A percentile compares a stretch with the other conserved stretches of the same genome.
Evolutionary conservation across 2,888 invertebrate genomes (phyloP).

Genomic region (Hypomecis atomaria): DNA sequence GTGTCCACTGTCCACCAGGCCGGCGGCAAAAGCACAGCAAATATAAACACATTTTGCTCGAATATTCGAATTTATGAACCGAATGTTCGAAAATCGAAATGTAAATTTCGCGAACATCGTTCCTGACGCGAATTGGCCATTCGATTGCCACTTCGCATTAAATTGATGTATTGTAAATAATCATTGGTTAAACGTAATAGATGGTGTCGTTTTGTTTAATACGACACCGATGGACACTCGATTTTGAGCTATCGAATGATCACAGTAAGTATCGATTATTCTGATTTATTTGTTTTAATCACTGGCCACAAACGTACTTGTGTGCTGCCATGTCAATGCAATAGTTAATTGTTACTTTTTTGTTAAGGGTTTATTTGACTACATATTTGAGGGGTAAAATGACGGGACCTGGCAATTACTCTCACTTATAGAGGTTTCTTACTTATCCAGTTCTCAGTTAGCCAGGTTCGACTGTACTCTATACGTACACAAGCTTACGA

Average conservation of each 20-base stretch:
- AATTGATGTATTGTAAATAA: slow-evolving; percentile 50
- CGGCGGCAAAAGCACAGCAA: slow-evolving; percentile 15
- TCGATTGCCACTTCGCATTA: slow-evolving; percentile 47
- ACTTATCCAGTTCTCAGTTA: too few species aligned
- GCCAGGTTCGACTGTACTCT: too few species aligned
- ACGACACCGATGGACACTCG: background rate
- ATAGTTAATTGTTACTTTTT: too few species aligned
- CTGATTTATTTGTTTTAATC: too few species aligned
- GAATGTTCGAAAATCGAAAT: slow-evolving; percentile 6
- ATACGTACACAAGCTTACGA: too few species aligned
- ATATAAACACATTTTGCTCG: background rate
- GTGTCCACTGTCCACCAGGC: slow-evolving; percentile 2
- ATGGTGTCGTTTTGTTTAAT: slow-evolving; percentile 31
- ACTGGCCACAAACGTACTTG: too few species aligned
- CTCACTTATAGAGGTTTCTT: too few species aligned
- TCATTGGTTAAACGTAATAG: slow-evolving; percentile 32
- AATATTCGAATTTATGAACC: slow-evolving; percentile 11
- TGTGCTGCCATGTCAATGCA: too few species aligned
- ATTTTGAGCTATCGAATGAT: background rate
- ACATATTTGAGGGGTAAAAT: too few species aligned
- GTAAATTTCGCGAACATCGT: slow-evolving; percentile 36
- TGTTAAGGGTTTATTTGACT: too few species aligned
- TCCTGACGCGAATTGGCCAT: slow-evolving; percentile 46
- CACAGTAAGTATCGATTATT: too few species aligned
- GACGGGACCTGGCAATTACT: too few species aligned